These are phyloP conservation scores for Dendrolimus pini DNA, from an alignment of 2,888 invertebrate species.

Conservation along the genomic window DNA sequence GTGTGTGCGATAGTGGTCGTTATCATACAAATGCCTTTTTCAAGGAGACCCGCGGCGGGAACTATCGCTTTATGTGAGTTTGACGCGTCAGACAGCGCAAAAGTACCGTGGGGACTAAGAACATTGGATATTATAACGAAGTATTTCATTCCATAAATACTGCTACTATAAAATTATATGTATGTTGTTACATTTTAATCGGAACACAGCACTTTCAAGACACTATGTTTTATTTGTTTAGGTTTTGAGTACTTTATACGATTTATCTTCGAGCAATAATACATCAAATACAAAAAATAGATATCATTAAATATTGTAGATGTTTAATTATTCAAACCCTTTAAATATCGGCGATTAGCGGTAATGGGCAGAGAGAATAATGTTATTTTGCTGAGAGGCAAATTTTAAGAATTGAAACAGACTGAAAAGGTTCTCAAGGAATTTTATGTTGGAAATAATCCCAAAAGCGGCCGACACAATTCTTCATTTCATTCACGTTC, in stretches of 20 bases:
- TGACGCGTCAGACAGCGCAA: conserved; percentile 20
- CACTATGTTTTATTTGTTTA: too few species aligned
- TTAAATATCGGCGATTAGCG: neutral
- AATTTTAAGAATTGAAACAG: conserved; percentile 63
- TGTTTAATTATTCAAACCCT: neutral
- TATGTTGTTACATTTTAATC: too few species aligned
- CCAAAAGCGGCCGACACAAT: conserved; percentile 70
- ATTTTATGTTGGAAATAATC: conserved; percentile 69
- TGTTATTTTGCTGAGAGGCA: conserved; percentile 29
- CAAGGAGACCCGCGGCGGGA: conserved; percentile 34
- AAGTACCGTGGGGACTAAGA: conserved; percentile 6
- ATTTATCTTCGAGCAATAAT: too few species aligned
- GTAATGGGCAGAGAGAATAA: neutral
- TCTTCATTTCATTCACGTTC: conserved; percentile 76
- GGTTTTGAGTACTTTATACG: too few species aligned
- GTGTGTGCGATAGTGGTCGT: conserved; percentile 31
- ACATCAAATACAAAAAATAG: too few species aligned
- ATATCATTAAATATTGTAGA: too few species aligned
- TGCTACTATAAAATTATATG: neutral
- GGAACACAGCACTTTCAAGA: too few species aligned
- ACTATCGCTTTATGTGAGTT: conserved; percentile 39
- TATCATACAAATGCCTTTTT: conserved; percentile 31
- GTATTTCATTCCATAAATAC: too few species aligned
- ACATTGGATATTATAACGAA: too few species aligned
- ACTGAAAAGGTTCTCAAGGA: conserved; percentile 63